Evolutionary conservation across 2,888 invertebrate species (phyloP).

Genomic region (Timandra comae): DNA sequence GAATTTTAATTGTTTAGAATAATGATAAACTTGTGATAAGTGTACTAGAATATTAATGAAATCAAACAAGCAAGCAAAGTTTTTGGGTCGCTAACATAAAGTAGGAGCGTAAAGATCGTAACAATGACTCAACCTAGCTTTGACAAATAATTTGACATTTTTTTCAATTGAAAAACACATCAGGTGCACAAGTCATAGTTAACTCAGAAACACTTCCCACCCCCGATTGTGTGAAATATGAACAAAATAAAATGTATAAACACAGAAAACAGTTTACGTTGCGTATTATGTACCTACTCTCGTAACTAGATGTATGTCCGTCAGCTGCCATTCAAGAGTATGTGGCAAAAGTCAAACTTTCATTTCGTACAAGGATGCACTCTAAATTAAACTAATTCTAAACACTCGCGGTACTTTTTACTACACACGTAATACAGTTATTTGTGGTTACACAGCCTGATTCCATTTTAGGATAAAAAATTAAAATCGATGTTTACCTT

Average conservation of each 20-base stretch:
- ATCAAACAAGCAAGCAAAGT: constrained; percentile 37
- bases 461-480: constrained; percentile 64
- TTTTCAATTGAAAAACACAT: constrained; percentile 65
- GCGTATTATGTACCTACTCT: constrained; percentile 58
- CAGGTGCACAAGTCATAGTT: constrained; percentile 39
- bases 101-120: constrained; percentile 45
- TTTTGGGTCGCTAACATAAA: constrained; percentile 37
- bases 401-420: constrained; percentile 52
- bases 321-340: constrained; percentile 77
- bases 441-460: constrained; percentile 45
- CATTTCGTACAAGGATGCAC: constrained; percentile 76
- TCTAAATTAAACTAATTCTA: constrained; percentile 73
- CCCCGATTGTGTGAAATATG: constrained; percentile 31
- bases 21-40: no score
- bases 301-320: constrained; percentile 67
- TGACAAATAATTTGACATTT: constrained; percentile 75
- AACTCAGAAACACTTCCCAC: constrained; percentile 39
- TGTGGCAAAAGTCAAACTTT: constrained; percentile 78
- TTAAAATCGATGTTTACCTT: constrained; percentile 77
- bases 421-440: constrained; percentile 34
- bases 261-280: constrained; percentile 51
- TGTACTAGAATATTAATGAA: neutral
- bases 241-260: constrained; percentile 41
- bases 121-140: constrained; percentile 74
- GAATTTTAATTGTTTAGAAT: no score